These are phyloP conservation scores for Dendroctonus valens DNA, from an alignment of 1,140 invertebrate species.

Conservation along the genomic window DNA sequence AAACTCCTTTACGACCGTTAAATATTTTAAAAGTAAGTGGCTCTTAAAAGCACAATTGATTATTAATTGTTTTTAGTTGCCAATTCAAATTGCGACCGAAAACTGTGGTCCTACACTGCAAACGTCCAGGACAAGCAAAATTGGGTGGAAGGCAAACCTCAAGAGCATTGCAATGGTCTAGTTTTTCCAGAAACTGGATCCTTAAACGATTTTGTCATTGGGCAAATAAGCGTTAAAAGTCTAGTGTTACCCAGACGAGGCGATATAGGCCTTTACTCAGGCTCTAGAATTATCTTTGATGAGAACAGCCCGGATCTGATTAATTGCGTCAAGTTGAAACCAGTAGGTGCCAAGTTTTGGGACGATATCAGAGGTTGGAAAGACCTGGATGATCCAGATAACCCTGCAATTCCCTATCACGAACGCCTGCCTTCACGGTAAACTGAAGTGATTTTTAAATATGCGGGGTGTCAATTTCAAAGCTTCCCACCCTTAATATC, in stretches of 20 bases:
- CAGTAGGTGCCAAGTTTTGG: not conserved
- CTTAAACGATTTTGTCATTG: not conserved
- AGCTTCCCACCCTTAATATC: no score
- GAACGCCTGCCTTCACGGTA: slow-evolving; percentile 9
- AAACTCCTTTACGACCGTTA: not conserved
- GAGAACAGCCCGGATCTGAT: slow-evolving; percentile 6
- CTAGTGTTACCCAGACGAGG: slow-evolving; percentile 1
- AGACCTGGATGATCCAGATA: slow-evolving; percentile 10
- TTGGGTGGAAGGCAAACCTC: not conserved
- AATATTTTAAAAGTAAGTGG: not conserved
- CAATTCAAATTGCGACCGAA: slow-evolving; percentile 5
- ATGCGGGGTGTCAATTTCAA: no score
- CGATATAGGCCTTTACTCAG: not conserved
- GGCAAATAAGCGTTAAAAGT: not conserved
- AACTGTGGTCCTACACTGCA: slow-evolving; percentile 8
- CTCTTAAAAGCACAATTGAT: not conserved
- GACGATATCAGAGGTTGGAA: slow-evolving; percentile 1
- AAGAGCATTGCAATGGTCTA: slow-evolving; percentile 8
- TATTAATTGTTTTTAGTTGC: not conserved
- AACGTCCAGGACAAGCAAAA: slow-evolving; percentile 2
- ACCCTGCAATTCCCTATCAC: slow-evolving; percentile 14
- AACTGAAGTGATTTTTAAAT: no score
- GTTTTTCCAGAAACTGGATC: not conserved
- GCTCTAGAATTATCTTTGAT: slow-evolving; percentile 3
- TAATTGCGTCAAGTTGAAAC: slow-evolving; percentile 11